Conservation (phyloP, 2,888 invertebrate genomes). For the Matsumyia berberina region DNA sequence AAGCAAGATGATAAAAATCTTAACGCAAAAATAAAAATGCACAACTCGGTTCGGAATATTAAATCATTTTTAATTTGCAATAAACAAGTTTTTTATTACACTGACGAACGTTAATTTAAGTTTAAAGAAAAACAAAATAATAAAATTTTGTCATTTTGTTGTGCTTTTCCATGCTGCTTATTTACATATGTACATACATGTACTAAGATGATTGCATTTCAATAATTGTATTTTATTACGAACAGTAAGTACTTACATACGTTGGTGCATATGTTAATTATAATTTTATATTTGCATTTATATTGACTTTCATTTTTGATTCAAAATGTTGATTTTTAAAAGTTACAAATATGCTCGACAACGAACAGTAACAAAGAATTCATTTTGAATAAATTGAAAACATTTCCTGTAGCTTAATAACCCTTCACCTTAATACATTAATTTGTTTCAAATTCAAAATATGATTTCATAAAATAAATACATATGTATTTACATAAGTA, state of each 20-base stretch:
- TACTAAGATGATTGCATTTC: background rate
- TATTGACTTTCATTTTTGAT: slow-evolving; percentile 10
- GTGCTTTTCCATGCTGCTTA: too few species aligned
- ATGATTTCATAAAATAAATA: background rate
- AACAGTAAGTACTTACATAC: background rate
- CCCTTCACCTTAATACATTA: slow-evolving; percentile 1
- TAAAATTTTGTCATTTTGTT: too few species aligned
- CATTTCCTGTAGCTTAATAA: background rate
- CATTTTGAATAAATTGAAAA: slow-evolving; percentile 14
- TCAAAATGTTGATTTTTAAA: slow-evolving; percentile 16
- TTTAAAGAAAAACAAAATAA: too few species aligned
- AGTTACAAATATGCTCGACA: background rate
- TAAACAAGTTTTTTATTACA: too few species aligned
- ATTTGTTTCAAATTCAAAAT: background rate
- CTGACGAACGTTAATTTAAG: too few species aligned
- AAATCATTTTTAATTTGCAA: too few species aligned
- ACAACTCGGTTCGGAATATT: too few species aligned
- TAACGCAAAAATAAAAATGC: too few species aligned
- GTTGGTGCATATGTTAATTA: too few species aligned
- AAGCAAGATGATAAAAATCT: too few species aligned
- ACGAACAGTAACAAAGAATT: background rate
- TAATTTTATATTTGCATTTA: slow-evolving; percentile 20
- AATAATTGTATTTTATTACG: background rate
- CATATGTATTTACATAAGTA: too few species aligned
- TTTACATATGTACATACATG: too few species aligned